Evolutionary conservation across 1,140 invertebrate genomes (phyloP).

Genomic region (Danaus plexippus): DNA sequence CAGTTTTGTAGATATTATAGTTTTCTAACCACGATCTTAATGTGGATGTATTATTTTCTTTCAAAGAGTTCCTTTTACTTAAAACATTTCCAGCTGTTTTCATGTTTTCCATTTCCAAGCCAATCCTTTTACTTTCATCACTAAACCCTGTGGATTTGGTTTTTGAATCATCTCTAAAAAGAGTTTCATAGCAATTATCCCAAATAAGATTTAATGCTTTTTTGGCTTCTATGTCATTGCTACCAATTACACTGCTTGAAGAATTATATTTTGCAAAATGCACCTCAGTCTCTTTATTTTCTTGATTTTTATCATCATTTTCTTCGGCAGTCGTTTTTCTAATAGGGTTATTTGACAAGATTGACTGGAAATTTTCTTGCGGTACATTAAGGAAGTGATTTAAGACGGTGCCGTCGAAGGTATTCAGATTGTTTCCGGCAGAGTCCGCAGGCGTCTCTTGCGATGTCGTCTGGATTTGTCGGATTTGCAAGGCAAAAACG

Average conservation of each 20-base stretch:
- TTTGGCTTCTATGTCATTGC: too few species aligned
- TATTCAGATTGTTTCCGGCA: slow-evolving; percentile 61
- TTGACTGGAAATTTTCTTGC: slow-evolving; percentile 56
- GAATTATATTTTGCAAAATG: too few species aligned
- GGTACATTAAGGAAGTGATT: slow-evolving; percentile 31
- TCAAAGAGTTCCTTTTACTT: slow-evolving; percentile 42
- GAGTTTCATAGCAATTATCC: slow-evolving; percentile 54
- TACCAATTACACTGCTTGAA: too few species aligned
- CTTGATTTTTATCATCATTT: slow-evolving; percentile 37
- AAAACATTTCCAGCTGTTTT: slow-evolving; percentile 28
- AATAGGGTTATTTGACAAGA: slow-evolving; percentile 47
- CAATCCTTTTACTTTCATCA: slow-evolving; percentile 14
- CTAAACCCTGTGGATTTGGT: slow-evolving; percentile 16
- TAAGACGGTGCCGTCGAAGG: slow-evolving; percentile 30
- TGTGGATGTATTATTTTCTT: slow-evolving; percentile 30
- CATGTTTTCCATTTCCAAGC: slow-evolving; percentile 28
- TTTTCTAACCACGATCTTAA: slow-evolving; percentile 46
- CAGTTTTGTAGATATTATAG: slow-evolving; percentile 27
- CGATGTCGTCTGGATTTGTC: slow-evolving; percentile 42
- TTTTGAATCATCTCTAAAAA: slow-evolving; percentile 30
- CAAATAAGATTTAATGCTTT: slow-evolving; percentile 39
- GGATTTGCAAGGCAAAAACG: slow-evolving; percentile 53
- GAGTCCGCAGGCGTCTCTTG: slow-evolving; percentile 45
- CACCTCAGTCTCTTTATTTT: neutral
- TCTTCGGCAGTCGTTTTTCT: slow-evolving; percentile 36